Evolutionary conservation across 2,888 invertebrate species (phyloP).

Genomic region (Timema podura): DNA sequence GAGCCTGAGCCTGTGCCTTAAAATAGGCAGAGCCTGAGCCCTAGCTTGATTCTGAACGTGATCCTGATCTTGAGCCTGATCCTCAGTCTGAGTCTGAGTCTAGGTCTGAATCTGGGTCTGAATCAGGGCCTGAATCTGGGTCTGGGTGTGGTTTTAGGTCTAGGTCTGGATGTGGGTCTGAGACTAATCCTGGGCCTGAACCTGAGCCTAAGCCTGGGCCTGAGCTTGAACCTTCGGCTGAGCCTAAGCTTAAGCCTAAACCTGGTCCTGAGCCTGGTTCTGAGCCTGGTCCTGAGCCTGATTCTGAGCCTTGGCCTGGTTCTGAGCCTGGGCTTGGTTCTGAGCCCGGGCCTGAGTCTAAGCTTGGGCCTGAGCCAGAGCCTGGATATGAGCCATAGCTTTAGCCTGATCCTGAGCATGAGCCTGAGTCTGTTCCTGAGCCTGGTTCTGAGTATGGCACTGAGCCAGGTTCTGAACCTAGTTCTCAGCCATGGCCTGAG

Average conservation of each 20-base stretch:
- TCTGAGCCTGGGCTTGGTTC: no score
- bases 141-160: neutral
- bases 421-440: constrained; percentile 8
- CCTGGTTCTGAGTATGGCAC: neutral
- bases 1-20: neutral
- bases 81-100: neutral
- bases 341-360: neutral
- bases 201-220: neutral
- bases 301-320: no score
- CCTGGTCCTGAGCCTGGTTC: no score
- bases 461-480: neutral
- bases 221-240: neutral
- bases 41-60: neutral
- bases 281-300: no score
- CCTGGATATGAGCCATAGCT: no score
- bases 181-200: neutral
- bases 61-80: no score
- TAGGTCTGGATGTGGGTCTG: neutral
- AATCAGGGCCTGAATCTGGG: no score
- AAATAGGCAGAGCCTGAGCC: neutral
- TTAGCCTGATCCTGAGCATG: no score
- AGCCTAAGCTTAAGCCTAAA: neutral
- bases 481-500: constrained; percentile 12
- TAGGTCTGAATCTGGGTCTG: neutral
- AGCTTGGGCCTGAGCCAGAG: constrained; percentile 7